These are phyloP conservation scores for Athripsodes cinereus DNA, from an alignment of 2,888 invertebrate species.

Conservation along the genomic window DNA sequence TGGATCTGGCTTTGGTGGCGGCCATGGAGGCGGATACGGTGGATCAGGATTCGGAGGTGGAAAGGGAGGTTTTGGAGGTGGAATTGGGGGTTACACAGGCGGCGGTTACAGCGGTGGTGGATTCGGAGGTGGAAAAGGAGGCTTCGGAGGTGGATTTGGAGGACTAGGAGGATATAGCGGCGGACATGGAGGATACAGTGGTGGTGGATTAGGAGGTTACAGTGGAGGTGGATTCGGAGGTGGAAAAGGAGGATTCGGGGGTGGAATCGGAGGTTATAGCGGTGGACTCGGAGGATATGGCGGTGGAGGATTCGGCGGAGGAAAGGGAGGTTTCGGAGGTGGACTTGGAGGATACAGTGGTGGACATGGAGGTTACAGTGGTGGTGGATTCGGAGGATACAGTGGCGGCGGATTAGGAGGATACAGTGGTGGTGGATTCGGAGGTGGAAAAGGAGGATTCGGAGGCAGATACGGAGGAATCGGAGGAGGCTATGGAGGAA, in stretches of 20 bases:
- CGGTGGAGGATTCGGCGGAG: slow-evolving; percentile 6
- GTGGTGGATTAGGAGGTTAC: too few relatives aligned
- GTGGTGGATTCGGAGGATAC: too few relatives aligned
- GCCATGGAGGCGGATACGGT: slow-evolving; percentile 8
- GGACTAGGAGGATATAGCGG: too few relatives aligned
- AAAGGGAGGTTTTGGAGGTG: slow-evolving; percentile 13
- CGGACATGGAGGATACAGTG: too few relatives aligned
- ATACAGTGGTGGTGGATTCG: slow-evolving; percentile 11
- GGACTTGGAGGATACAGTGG: too few relatives aligned
- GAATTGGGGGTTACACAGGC: slow-evolving; percentile 1
- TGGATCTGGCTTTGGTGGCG: slow-evolving; percentile 1
- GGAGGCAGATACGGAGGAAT: slow-evolving; percentile 12
- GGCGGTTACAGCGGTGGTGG: slow-evolving; percentile 4
- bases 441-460: slow-evolving; percentile 11
- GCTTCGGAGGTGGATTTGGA: too few relatives aligned
- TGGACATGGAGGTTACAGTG: too few relatives aligned
- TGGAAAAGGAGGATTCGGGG: too few relatives aligned
- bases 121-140: neutral
- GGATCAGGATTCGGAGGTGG: slow-evolving; percentile 8
- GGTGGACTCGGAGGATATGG: slow-evolving; percentile 3
- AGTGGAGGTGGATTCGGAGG: too few relatives aligned
- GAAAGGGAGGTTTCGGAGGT: neutral
- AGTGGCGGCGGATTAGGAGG: slow-evolving; percentile 10
- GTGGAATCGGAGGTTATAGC: too few relatives aligned
- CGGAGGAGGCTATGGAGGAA: slow-evolving; percentile 5